Evolutionary conservation across 2,797 vertebrate genomes (phyloP), one percentile per base, ranked within the genome.

Genomic region (Ceryle rudis): DNA sequence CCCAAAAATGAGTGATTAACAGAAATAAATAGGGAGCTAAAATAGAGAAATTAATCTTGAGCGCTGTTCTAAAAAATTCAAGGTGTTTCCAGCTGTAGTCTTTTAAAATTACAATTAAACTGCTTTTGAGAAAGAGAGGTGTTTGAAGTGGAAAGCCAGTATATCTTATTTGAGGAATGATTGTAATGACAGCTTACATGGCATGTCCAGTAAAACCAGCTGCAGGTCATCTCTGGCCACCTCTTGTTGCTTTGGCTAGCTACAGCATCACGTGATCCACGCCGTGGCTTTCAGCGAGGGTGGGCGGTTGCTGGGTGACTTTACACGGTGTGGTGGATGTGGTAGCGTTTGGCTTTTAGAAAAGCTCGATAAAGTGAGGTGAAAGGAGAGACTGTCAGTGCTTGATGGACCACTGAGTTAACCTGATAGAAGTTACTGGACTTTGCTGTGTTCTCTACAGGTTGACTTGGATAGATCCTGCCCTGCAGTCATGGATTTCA

Each of bases 401-500:
- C 69, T 86, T 49, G 88, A 47, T 33, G 19, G 78, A 64, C 72
- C 88, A 10, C 77, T 42, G 35, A 4, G 64, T 87, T 90, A 89
- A 80, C 62, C 47, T 3, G 2, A 39, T 81, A 26, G 77, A 95
- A 95, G 75, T 73, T 52, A 42, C 31, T 2, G 5, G 5, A 18
- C 69, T 95, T 95, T 91, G 29, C 4, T 37, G 70, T 85, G 96
- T 97, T 89, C 86, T 92, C 19, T 86, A 33, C 84, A 22, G 51
- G 74, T 78, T 94, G 89, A 20, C 87, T 87, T 15, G 5, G 78
- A 91, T 94, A 82, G 77, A 57, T 86, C 87, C 91, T 96, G 94
- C 92, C 41, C 64, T 62, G 85, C 81, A 41, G 70, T 82, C 74
- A 84, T 28, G 90, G 70, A 74, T 96, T 96, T 96, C 91, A 89